Evolutionary conservation across 2,797 vertebrate species (phyloP).

Genomic region (Sebastes hopkinsi): DNA sequence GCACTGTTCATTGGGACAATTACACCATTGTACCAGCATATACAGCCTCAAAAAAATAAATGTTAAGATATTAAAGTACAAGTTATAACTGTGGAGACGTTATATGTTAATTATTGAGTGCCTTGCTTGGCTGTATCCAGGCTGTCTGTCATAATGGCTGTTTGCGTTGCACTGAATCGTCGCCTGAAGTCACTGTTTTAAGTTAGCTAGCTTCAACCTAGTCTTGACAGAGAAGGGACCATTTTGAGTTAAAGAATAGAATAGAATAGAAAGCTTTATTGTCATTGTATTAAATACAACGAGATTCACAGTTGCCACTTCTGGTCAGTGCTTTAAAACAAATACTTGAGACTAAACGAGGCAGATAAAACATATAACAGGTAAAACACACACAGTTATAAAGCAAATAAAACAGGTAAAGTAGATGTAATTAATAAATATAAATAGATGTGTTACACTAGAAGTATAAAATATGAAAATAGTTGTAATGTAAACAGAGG

Average conservation of each 20-base stretch:
- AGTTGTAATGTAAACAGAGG: too few species aligned
- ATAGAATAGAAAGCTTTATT: too few species aligned
- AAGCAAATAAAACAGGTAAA: too few species aligned
- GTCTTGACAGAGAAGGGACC: background rate
- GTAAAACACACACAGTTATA: too few species aligned
- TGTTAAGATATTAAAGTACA: background rate
- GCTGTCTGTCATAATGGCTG: slow-evolving; percentile 10
- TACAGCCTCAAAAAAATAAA: background rate
- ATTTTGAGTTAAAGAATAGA: background rate
- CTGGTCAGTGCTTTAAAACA: too few species aligned
- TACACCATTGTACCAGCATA: background rate
- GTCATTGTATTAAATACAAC: too few species aligned
- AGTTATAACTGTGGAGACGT: background rate
- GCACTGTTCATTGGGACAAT: background rate
- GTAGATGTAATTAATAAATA: too few species aligned
- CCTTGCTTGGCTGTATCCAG: background rate
- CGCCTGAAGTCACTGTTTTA: slow-evolving; percentile 44
- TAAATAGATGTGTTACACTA: too few species aligned
- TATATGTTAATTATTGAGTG: background rate
- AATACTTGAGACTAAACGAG: too few species aligned
- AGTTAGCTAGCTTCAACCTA: background rate
- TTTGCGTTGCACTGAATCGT: slow-evolving; percentile 66
- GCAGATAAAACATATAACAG: too few species aligned
- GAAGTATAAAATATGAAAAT: too few species aligned
- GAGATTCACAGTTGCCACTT: too few species aligned